Evolutionary conservation across 64 coral and sea anemone species (phyloP).

Genomic region (Pocillopora damicornis): DNA sequence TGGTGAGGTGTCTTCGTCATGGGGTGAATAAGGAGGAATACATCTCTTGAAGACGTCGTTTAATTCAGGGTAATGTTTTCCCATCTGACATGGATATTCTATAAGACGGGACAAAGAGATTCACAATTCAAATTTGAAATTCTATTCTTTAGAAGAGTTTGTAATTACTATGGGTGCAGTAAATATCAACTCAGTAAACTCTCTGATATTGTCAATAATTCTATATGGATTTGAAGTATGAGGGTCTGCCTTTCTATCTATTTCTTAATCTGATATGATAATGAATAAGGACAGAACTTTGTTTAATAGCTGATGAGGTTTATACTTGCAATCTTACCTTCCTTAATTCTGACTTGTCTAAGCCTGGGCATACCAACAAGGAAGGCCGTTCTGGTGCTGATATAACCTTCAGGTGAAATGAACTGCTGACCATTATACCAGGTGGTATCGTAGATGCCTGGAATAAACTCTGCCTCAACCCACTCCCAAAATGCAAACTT

Average conservation of each 20-base stretch:
- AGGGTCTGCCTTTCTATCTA: too few relatives aligned
- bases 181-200: too few relatives aligned
- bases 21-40: slow-evolving; percentile 53
- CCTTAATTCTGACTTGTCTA: slow-evolving; percentile 76
- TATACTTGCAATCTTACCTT: slow-evolving; percentile 32
- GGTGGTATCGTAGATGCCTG: slow-evolving; percentile 60
- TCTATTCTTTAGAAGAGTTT: too few relatives aligned
- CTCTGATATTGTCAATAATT: too few relatives aligned
- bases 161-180: too few relatives aligned
- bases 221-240: too few relatives aligned
- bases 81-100: slow-evolving; percentile 60
- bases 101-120: background rate
- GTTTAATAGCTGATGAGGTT: background rate
- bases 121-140: background rate
- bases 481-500: slow-evolving; percentile 67
- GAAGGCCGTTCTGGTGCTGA: slow-evolving; percentile 60
- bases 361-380: slow-evolving; percentile 90
- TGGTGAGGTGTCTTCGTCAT: slow-evolving; percentile 46
- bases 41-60: slow-evolving; percentile 42
- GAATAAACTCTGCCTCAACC: slow-evolving; percentile 44
- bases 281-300: too few relatives aligned
- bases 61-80: background rate
- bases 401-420: slow-evolving; percentile 62
- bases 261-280: too few relatives aligned
- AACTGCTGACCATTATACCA: slow-evolving; percentile 61